These are phyloP conservation scores for Miltochrista miniata DNA, from an alignment of 2,888 invertebrate species.

Conservation along the genomic window DNA sequence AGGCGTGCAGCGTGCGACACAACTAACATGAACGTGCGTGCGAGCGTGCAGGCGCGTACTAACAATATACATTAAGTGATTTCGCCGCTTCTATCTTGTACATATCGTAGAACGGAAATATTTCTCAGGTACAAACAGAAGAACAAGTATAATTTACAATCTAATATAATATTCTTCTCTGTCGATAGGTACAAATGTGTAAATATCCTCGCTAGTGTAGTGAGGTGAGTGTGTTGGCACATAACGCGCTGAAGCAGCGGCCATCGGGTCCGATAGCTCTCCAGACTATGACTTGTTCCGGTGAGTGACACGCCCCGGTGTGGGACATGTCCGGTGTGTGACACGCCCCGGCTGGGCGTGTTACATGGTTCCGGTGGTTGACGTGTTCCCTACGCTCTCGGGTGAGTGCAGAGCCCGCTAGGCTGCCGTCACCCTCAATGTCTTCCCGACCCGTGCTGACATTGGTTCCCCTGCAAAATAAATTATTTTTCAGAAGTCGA, in stretches of 20 bases:
- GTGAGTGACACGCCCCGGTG: not conserved
- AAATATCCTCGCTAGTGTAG: constrained; percentile 36
- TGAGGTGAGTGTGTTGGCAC: constrained; percentile 41
- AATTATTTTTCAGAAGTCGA: not conserved
- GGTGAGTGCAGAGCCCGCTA: constrained; percentile 35
- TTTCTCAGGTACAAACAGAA: constrained; percentile 44
- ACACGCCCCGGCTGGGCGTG: not conserved
- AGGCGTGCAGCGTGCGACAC: constrained; percentile 55
- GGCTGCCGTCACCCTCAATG: constrained; percentile 61
- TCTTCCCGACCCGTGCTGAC: constrained; percentile 79
- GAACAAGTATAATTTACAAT: constrained; percentile 34
- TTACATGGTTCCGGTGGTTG: constrained; percentile 8
- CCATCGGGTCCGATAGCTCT: not conserved
- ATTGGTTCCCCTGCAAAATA: constrained; percentile 70
- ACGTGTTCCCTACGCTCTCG: constrained; percentile 48
- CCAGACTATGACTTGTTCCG: constrained; percentile 9
- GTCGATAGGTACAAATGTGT: constrained; percentile 41
- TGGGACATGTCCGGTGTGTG: not conserved
- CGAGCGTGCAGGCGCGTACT: constrained; percentile 15
- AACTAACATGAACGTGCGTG: not conserved
- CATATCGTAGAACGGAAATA: constrained; percentile 29
- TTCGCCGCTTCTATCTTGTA: constrained; percentile 33
- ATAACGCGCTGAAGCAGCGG: constrained; percentile 30
- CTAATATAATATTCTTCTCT: constrained; percentile 35
- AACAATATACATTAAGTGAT: constrained; percentile 35